Percentiles rank a stretch among this genome's conserved stretches.
Evolutionary conservation across 2,113 vertebrate genomes (phyloP).

Genomic region (Pseudorasbora parva): DNA sequence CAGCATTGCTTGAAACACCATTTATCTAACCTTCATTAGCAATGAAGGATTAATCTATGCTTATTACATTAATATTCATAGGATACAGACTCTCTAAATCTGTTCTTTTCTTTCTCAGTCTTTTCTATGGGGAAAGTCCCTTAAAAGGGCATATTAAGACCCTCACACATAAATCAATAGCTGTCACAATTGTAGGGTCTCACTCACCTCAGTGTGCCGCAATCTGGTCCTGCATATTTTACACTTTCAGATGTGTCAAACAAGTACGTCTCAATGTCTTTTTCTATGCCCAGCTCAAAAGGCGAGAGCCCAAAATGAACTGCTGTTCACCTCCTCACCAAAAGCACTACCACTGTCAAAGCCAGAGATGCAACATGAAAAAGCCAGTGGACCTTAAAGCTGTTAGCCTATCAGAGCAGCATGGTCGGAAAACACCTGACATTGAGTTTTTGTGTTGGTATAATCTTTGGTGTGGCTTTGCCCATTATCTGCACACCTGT

Average conservation of each 20-base stretch:
- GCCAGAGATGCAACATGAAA: conserved; percentile 32
- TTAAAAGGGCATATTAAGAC: conserved; percentile 33
- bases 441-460: no score
- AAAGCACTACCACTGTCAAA: conserved; percentile 45
- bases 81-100: conserved; percentile 11
- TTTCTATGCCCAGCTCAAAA: conserved; percentile 14
- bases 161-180: conserved; percentile 46
- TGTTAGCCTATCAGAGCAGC: conserved; percentile 8
- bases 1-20: neutral
- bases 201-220: neutral
- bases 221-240: conserved; percentile 12
- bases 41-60: conserved; percentile 4
- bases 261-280: conserved; percentile 26
- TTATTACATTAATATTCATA: conserved; percentile 26
- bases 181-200: conserved; percentile 19
- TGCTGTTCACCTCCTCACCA: conserved; percentile 17
- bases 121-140: conserved; percentile 12
- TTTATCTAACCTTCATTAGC: conserved; percentile 30
- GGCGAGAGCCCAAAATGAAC: conserved; percentile 37
- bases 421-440: conserved; percentile 5
- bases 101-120: conserved; percentile 9
- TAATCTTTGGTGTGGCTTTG: no score
- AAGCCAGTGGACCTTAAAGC: conserved; percentile 8
- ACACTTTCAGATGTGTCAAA: conserved; percentile 14
- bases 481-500: conserved; percentile 20